phyloP scores from a whole-genome alignment of 2,888 invertebrate genomes.

The Leptodirus hochenwartii region DNA sequence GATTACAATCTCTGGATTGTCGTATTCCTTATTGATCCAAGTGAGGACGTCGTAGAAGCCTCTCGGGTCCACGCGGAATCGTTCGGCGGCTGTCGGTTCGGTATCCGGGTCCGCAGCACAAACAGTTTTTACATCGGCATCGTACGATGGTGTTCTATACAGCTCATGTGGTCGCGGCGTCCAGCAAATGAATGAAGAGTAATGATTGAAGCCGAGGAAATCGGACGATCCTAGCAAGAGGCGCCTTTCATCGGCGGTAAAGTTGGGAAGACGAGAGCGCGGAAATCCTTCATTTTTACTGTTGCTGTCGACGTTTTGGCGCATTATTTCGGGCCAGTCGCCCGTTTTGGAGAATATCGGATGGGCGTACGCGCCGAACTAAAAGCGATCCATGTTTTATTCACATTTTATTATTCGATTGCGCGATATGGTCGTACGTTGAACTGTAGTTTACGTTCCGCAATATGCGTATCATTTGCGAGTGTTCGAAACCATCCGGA shows the following conservation, averaged over 20 bases:
- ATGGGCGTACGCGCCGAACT: conserved; percentile 48
- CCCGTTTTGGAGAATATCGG: conserved; percentile 42
- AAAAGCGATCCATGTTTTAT: too few relatives aligned
- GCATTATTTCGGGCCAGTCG: conserved; percentile 47
- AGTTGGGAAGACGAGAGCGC: conserved; percentile 39
- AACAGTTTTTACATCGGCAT: background rate
- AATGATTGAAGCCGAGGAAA: conserved; percentile 58
- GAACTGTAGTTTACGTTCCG: too few relatives aligned
- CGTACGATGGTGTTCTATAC: conserved; percentile 30
- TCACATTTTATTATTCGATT: too few relatives aligned
- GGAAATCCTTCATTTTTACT: conserved; percentile 37
- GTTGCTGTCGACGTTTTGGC: conserved; percentile 31
- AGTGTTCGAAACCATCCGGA: too few relatives aligned
- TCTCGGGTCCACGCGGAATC: conserved; percentile 32
- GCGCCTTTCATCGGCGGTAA: conserved; percentile 37
- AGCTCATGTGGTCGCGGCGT: conserved; percentile 8
- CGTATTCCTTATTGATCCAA: conserved; percentile 25
- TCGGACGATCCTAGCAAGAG: conserved; percentile 42
- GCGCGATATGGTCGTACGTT: too few relatives aligned
- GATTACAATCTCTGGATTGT: conserved; percentile 35
- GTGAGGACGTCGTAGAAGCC: conserved; percentile 37
- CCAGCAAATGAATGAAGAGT: conserved; percentile 25
- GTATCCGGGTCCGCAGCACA: too few relatives aligned
- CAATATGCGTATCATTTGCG: too few relatives aligned
- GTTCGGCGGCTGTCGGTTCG: conserved; percentile 2